Evolutionary conservation across 1,140 invertebrate species (phyloP).

Genomic region (Leptopilina boulardi): DNA sequence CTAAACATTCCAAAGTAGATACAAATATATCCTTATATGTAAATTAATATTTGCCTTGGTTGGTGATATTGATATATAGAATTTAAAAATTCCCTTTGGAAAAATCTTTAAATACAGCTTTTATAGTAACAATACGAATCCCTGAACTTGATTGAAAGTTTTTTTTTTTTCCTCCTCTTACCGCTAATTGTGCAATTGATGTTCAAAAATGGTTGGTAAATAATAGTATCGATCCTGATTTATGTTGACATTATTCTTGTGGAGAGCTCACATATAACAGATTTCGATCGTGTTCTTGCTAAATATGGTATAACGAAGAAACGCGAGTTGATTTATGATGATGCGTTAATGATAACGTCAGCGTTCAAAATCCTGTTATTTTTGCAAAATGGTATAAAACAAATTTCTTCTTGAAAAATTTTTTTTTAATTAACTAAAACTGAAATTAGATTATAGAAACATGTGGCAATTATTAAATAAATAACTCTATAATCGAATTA

Average conservation of each 20-base stretch:
- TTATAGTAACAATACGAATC: too few relatives aligned
- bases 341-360: conserved; percentile 23
- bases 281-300: conserved; percentile 31
- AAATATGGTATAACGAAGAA: conserved; percentile 28
- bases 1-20: background rate
- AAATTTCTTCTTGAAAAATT: background rate
- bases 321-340: conserved; percentile 23
- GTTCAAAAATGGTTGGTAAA: conserved; percentile 1
- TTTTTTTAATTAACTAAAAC: too few relatives aligned
- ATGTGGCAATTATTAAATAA: conserved; percentile 3
- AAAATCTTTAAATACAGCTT: too few relatives aligned
- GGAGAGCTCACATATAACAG: conserved; percentile 21
- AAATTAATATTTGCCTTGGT: conserved; percentile 2
- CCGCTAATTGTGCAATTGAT: conserved; percentile 23
- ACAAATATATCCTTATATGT: background rate
- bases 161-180: background rate
- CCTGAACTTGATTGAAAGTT: conserved; percentile 3
- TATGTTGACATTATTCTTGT: conserved; percentile 22
- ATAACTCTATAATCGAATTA: background rate
- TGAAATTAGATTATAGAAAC: too few relatives aligned
- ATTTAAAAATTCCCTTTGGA: background rate
- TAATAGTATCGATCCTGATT: conserved; percentile 32
- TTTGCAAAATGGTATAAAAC: background rate
- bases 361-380: background rate
- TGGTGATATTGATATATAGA: background rate